These are phyloP conservation scores for Teleogryllus oceanicus DNA, from an alignment of 2,888 invertebrate genomes.

Conservation along the genomic window DNA sequence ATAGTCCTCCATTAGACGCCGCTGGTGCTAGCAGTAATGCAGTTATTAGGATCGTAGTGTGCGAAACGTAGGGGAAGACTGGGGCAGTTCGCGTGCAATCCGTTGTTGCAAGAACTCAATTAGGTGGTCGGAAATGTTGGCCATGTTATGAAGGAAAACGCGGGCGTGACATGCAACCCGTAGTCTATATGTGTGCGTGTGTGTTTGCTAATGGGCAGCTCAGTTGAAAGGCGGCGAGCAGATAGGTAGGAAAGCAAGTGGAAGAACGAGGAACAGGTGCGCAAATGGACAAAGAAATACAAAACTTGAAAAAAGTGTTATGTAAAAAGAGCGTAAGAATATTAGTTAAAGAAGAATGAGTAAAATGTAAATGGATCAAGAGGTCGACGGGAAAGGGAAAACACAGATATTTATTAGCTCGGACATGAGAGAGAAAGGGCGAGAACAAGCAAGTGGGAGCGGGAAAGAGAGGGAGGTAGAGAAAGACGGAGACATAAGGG, in stretches of 20 bases:
- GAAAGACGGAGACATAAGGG: too few species aligned
- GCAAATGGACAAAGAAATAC: neutral
- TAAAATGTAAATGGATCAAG: too few species aligned
- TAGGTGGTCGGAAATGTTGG: constrained; percentile 29
- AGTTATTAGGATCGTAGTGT: constrained; percentile 24
- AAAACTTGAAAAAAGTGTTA: too few species aligned
- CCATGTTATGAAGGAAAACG: constrained; percentile 21
- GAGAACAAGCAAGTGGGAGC: too few species aligned
- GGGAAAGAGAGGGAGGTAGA: too few species aligned
- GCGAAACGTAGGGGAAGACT: constrained; percentile 12
- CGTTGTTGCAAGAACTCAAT: constrained; percentile 30
- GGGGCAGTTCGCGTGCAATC: constrained; percentile 25
- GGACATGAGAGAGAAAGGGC: too few species aligned
- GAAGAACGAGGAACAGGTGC: neutral
- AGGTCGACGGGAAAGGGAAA: too few species aligned
- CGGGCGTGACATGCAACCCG: constrained; percentile 26
- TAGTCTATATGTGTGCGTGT: neutral
- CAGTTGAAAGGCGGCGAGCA: constrained; percentile 19
- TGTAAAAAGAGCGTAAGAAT: too few species aligned
- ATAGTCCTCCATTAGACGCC: neutral
- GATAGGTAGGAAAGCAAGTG: neutral
- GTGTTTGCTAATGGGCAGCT: constrained; percentile 25
- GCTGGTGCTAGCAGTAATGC: neutral
- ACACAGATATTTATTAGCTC: too few species aligned
- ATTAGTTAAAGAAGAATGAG: too few species aligned